Evolutionary conservation across 2,797 vertebrate species (phyloP).

Genomic region (Rhinichthys osculus): DNA sequence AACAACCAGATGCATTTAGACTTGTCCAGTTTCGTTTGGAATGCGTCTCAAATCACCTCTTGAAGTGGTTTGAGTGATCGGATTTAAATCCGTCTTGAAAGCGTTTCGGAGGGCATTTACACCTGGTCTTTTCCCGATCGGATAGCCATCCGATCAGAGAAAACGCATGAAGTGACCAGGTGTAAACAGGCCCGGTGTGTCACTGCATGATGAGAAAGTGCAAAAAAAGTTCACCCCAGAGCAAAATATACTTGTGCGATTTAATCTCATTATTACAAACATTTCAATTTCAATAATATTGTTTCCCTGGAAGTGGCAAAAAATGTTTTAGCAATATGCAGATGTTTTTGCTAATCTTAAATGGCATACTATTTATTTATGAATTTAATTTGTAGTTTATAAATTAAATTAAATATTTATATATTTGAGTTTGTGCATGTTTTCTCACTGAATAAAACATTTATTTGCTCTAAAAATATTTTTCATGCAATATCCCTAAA

Average conservation of each 20-base stretch:
- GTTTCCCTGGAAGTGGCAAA: background rate
- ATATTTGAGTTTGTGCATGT: background rate
- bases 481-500: background rate
- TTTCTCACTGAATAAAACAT: background rate
- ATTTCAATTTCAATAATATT: background rate
- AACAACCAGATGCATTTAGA: background rate
- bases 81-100: background rate
- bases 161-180: background rate
- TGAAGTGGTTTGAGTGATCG: background rate
- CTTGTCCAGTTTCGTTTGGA: background rate
- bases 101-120: background rate
- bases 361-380: background rate
- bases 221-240: background rate
- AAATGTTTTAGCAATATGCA: background rate
- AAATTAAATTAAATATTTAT: background rate
- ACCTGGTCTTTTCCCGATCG: background rate
- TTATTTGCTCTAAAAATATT: background rate
- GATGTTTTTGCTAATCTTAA: background rate
- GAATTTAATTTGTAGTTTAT: background rate
- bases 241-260: background rate
- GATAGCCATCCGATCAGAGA: background rate
- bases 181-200: conserved; percentile 1
- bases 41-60: background rate
- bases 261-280: background rate
- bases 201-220: background rate